Evolutionary conservation across 2,797 vertebrate species (phyloP), one percentile per base, ranked within the genome.

Genomic region (Epinephelus coioides): DNA sequence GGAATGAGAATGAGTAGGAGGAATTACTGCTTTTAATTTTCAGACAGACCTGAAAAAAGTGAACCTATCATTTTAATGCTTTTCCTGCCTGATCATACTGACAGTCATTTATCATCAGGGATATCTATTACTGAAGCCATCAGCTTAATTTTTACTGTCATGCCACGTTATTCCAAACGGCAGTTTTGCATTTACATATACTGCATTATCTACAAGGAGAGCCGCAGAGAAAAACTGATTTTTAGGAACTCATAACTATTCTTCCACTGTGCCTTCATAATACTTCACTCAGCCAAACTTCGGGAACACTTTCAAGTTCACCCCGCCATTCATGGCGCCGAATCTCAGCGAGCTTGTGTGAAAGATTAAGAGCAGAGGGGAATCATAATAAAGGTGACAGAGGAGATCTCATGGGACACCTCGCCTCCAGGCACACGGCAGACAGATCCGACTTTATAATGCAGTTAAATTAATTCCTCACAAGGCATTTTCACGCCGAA

Each of bases 351-450:
- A 80, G 84, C 68, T 82, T 44, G 57, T 84, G 75, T 89, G 80
- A 86, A 86, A 88, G 78, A 88, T 89, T 85, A 88, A 84, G 84
- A 90, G 81, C 73, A 72, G 81, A 76, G 81, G 43, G 73, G 87
- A 92, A 86, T 89, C 87, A 86, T 84, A 87, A 90, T 89, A 91
- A 86, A 91, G 88, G 90, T 92, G 90, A 88, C 85, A 76, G 74
- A 83, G 73, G 50, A 78, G 73, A 54, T 82, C 89, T 88, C 76
- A 14, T n/a, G 81, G 76, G 88, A 87, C 47, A 78, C 51, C 73
- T 82, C 14, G 60, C 85, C 83, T 82, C 57, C 76, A 80, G 82
- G 87, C 83, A 60, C 73, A 74, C 68, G 55, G 88, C 56, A 61
- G n/a, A 75, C 43, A 73, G 69, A 83, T 81, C 62, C 73, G 73